phyloP scores from a whole-genome alignment of 2,113 vertebrate species.

The Gavia stellata region DNA sequence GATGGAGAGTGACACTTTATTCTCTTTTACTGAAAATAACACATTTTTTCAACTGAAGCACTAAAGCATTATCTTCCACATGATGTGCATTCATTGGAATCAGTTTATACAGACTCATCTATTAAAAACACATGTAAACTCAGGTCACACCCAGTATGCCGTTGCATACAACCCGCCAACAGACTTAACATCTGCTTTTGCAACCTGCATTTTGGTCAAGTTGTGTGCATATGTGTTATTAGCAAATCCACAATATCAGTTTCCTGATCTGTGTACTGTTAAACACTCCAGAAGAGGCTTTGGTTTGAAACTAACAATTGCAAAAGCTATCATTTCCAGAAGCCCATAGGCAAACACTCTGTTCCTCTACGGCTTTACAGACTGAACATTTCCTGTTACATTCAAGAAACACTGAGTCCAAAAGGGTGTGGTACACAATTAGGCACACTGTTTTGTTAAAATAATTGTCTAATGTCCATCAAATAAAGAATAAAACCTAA shows the following conservation, averaged over 20 bases:
- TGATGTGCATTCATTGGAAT: background rate
- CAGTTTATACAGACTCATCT: background rate
- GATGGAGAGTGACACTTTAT: background rate
- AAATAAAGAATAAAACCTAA: background rate
- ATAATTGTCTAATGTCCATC: background rate
- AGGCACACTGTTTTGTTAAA: background rate
- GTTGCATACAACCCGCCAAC: background rate
- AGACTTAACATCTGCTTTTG: background rate
- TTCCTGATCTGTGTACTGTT: background rate
- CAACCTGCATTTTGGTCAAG: background rate
- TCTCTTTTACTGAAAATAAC: background rate
- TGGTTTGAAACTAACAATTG: background rate
- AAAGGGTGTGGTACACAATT: background rate
- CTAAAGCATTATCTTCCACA: background rate
- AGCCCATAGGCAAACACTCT: background rate
- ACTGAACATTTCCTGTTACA: background rate
- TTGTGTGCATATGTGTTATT: background rate
- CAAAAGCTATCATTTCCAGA: background rate
- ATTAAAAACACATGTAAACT: slow-evolving; percentile 40
- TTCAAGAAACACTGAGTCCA: background rate
- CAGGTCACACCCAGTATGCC: background rate
- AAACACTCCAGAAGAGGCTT: background rate
- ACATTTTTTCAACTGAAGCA: background rate
- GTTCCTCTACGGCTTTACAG: background rate
- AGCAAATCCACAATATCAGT: background rate